Conservation (phyloP, 1,140 invertebrate genomes). For the Pseudobourletiella spinata region DNA sequence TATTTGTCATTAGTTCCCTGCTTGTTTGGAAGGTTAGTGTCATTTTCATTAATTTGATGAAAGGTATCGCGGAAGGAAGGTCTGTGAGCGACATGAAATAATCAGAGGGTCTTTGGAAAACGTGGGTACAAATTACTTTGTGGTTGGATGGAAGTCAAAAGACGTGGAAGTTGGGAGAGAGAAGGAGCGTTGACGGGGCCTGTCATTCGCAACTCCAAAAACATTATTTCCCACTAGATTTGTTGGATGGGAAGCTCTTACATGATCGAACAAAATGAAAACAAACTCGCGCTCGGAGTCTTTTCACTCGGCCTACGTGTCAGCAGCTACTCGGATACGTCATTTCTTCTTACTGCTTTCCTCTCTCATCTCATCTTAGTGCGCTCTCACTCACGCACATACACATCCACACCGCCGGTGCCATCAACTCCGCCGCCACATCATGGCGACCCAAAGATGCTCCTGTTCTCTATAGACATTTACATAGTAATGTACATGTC, state of each 20-base stretch:
- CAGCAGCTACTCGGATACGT: conserved; percentile 1
- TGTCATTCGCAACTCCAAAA: conserved; percentile 33
- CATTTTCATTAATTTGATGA: conserved; percentile 29
- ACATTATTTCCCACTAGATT: conserved; percentile 29
- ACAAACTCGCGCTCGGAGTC: conserved; percentile 22
- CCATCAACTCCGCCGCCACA: no score
- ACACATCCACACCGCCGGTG: no score
- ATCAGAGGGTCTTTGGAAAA: conserved; percentile 20
- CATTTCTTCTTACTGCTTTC: conserved; percentile 2
- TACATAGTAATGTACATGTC: no score
- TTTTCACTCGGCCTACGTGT: conserved; percentile 14
- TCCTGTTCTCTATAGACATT: no score
- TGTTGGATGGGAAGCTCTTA: conserved; percentile 8
- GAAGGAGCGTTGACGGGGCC: conserved; percentile 27
- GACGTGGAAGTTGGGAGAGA: conserved; percentile 30
- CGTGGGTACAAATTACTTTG: conserved; percentile 34
- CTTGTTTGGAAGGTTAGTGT: conserved; percentile 18
- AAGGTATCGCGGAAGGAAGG: conserved; percentile 13
- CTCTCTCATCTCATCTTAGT: conserved; percentile 1
- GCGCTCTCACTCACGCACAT: no score
- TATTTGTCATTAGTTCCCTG: conserved; percentile 19
- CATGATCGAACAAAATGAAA: conserved; percentile 27
- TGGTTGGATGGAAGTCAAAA: conserved; percentile 36
- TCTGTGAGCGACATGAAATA: conserved; percentile 26
- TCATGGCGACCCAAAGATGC: no score